Evolutionary conservation across 2,113 vertebrate species (phyloP).

Genomic region (Alaudala cheleensis): DNA sequence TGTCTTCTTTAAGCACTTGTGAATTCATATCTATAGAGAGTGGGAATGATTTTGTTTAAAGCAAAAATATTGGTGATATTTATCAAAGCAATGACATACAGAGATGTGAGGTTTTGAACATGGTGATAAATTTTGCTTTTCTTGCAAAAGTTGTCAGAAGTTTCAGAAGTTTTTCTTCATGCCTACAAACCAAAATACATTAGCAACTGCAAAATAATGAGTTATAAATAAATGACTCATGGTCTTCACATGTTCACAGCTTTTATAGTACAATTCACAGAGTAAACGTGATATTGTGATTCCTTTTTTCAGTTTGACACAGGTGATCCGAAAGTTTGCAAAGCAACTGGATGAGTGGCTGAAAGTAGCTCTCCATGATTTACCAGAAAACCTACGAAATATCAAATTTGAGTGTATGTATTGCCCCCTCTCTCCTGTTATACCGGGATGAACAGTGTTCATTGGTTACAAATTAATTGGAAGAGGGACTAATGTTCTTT

Average conservation of each 20-base stretch:
- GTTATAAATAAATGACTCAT: not conserved
- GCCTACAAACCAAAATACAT: not conserved
- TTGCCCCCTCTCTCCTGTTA: not conserved
- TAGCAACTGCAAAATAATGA: not conserved
- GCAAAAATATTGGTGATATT: not conserved
- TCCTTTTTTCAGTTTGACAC: slow-evolving; percentile 85
- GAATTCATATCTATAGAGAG: not conserved
- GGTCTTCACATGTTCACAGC: not conserved
- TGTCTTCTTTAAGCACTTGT: not conserved
- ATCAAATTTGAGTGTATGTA: slow-evolving; percentile 96
- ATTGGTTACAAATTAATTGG: not conserved
- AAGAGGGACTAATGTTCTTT: slow-evolving; percentile 9
- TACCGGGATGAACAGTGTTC: not conserved
- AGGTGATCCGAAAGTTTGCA: slow-evolving; percentile 98
- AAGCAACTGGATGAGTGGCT: slow-evolving; percentile 99
- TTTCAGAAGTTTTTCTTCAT: not conserved
- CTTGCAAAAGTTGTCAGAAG: not conserved
- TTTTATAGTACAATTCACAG: not conserved
- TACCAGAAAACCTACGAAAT: slow-evolving; percentile 96
- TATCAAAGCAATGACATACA: not conserved
- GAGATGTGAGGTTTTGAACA: not conserved
- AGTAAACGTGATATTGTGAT: not conserved
- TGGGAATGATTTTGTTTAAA: not conserved
- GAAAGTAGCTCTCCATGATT: slow-evolving; percentile 94
- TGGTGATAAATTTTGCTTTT: not conserved